Base-by-base conservation (phyloP, 2,888 invertebrate species). In the Drosophila mettleri region DNA sequence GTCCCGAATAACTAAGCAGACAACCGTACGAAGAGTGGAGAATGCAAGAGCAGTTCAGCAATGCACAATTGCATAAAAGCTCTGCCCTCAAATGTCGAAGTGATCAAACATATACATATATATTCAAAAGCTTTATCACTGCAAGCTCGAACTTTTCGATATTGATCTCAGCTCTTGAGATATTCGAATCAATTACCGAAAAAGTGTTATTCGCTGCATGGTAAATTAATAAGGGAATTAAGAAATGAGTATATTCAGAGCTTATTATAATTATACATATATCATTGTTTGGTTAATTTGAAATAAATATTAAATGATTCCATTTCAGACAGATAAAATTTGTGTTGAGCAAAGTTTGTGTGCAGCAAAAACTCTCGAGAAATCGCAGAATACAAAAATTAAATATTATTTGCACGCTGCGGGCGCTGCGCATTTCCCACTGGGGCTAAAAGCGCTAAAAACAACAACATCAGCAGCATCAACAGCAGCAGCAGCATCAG, bases 381-480 rank as follows among this genome's bases (percentile, higher is more conserved):
- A 64, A 72, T 64, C 38, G 68, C 14, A 34, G 61, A 73, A 68
- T 38, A 63, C 53, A 41, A 68, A 63, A 71, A 71, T 60, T 58
- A 58, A 71, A 72, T 72, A 69, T 70, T 87, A 78, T 82, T 85
- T 87, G 69, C 66, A 45, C 66, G 78, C 82, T 78, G 78, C 68
- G 57, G 85, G 78, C 82, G 74, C 69, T 75, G 88, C 71, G 60
- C 69, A 82, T 82, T 82, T 82, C 72, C 81, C 81, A 87, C 53
- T 72, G 88, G 81, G 81, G 54, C 63, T 51, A 84, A 84, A 84
- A 80, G 73, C 63, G 59, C 34, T 57, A 46, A 66, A 66, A 59
- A 38, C 48, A 61, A 52, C 63, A 63, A 34, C 58, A 70, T 2
- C 38, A 51, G 49, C 34, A 34, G n/a, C 20, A 22, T 18, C 53